Base-by-base conservation (phyloP, 2,113 vertebrate species). In the Pao palembangensis region DNA sequence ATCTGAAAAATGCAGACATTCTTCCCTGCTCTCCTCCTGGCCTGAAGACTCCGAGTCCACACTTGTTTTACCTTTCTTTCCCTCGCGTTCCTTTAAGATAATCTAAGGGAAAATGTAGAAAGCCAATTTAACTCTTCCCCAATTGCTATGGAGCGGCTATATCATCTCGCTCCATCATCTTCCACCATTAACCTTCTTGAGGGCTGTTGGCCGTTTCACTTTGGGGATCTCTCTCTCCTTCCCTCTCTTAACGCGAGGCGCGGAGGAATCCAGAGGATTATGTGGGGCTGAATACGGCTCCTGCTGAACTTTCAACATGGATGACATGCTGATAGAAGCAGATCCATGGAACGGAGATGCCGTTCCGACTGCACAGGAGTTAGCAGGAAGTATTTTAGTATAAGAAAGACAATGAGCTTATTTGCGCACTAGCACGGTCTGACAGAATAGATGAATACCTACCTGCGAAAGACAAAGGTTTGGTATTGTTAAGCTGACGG, bases 1-100 rank as follows among this genome's bases (percentile, higher is more conserved):
- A 72, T 93, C 90, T 25, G 88, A 82, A 71, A 97, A 92, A 60
- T 88, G 88, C 55, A 96, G 70, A 66, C 90, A 85, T 23, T 88
- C 86, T 6, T 96, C 95, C 20, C 87, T 80, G 8, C 91, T 92
- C 21, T 98, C 97, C 1, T 96, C 95, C 46, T 92, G 84, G 51
- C 91, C 89, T 55, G 92, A 48, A 53, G 93, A 80, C 68, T 63
- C 90, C n/a, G 91, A 92, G 41, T 98, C 96, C 58, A 91, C 85
- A 55, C 89, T 90, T 3, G 91, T 73, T 76, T 96, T 96, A 0
- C 95, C 96, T 80, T 96, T 98, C 88, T 97, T 98, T 67, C 95
- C 97, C 78, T 99, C 97, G 67, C 97, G 93, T 79, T 99, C 97
- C 83, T 99, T 98, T 79, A 99, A 86, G 79, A 99, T 99, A 58